Evolutionary conservation across 2,888 invertebrate genomes (phyloP).

Genomic region (Acanthosepion esculentum): DNA sequence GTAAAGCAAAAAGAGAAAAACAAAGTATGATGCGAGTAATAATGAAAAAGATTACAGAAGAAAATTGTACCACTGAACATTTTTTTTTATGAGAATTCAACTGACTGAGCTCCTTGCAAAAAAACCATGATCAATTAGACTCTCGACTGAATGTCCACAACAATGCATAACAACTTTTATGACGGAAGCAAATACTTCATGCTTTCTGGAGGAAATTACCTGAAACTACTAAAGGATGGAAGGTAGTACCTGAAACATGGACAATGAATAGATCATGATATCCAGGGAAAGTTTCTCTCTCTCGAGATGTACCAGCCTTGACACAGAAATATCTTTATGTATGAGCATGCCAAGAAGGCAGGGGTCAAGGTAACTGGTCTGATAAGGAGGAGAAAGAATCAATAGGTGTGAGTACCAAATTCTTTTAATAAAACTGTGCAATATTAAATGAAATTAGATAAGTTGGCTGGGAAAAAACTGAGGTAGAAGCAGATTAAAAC

Average conservation of each 20-base stretch:
- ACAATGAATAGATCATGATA: background rate
- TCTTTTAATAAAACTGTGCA: background rate
- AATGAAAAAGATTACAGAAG: conserved; percentile 2
- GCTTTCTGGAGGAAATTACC: background rate
- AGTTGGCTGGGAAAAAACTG: too few species aligned
- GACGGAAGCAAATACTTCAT: background rate
- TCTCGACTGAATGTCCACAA: background rate
- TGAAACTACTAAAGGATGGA: background rate
- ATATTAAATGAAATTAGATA: too few species aligned
- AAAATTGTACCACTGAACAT: background rate
- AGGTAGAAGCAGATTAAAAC: too few species aligned
- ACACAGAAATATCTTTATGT: background rate
- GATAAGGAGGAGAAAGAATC: background rate
- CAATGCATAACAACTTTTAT: background rate
- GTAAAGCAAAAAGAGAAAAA: background rate
- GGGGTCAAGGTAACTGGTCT: background rate
- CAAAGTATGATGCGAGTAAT: background rate
- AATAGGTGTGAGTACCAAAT: too few species aligned
- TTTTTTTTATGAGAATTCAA: background rate
- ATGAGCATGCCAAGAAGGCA: background rate
- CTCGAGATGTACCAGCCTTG: background rate
- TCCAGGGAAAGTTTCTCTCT: background rate
- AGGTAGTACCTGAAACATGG: background rate
- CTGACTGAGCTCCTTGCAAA: background rate
- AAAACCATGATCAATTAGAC: background rate